These are phyloP conservation scores for Melanotaenia duboulayi DNA, from an alignment of 2,113 vertebrate genomes.

Conservation along the genomic window DNA sequence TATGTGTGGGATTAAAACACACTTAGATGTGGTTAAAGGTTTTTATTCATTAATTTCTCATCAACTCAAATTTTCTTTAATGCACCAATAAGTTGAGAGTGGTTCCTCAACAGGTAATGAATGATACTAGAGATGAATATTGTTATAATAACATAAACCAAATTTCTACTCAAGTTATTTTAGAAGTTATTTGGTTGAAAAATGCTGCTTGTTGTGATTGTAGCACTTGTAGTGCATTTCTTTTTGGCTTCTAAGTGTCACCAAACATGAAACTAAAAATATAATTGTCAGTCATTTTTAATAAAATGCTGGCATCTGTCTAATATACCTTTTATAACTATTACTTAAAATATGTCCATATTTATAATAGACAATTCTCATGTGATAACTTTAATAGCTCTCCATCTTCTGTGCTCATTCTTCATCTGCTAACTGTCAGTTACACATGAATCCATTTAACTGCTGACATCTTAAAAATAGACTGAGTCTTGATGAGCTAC, in stretches of 20 bases:
- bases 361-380: neutral
- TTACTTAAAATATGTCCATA: too few relatives aligned
- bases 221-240: too few relatives aligned
- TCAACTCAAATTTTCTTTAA: neutral
- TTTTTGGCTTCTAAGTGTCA: too few relatives aligned
- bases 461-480: constrained; percentile 35
- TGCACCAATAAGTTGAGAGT: too few relatives aligned
- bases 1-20: neutral
- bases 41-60: neutral
- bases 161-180: neutral
- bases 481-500: constrained; percentile 22
- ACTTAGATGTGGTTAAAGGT: neutral
- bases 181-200: too few relatives aligned
- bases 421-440: constrained; percentile 54
- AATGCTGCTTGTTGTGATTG: too few relatives aligned
- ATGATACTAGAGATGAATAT: neutral
- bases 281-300: too few relatives aligned
- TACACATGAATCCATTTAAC: constrained; percentile 36
- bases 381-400: too few relatives aligned
- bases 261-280: neutral
- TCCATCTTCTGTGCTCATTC: constrained; percentile 18
- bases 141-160: neutral
- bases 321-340: neutral
- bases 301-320: neutral
- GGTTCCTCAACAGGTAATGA: neutral